Evolutionary conservation across 1,140 invertebrate genomes (phyloP).

Genomic region (Acarapis woodi): DNA sequence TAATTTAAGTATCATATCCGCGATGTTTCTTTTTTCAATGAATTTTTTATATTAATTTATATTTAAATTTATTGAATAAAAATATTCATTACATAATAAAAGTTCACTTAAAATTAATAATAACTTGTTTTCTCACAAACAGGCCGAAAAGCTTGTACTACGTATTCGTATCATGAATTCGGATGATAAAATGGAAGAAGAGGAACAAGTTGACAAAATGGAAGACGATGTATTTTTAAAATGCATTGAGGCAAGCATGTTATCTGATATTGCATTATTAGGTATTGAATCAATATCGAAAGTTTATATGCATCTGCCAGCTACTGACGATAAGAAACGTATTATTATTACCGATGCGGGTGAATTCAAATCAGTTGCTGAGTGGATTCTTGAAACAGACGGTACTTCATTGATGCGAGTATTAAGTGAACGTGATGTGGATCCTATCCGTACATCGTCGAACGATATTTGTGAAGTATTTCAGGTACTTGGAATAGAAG

Average conservation of each 20-base stretch:
- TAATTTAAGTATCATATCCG: too few relatives aligned
- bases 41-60: too few relatives aligned
- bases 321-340: conserved; percentile 90
- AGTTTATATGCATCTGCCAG: conserved; percentile 98
- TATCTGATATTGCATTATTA: conserved; percentile 94
- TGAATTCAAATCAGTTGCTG: conserved; percentile 89
- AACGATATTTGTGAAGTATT: conserved; percentile 99
- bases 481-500: conserved; percentile 84
- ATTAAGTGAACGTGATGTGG: conserved; percentile 80
- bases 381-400: conserved; percentile 99
- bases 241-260: conserved; percentile 94
- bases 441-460: conserved; percentile 80
- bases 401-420: conserved; percentile 95
- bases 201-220: conserved; percentile 95
- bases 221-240: conserved; percentile 96
- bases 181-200: conserved; percentile 61
- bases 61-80: too few relatives aligned
- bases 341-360: conserved; percentile 90
- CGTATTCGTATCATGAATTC: conserved; percentile 95
- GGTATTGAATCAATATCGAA: conserved; percentile 34
- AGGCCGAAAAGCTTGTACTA: conserved; percentile 93
- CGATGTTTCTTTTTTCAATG: too few relatives aligned
- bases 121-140: too few relatives aligned
- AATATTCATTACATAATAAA: too few relatives aligned
- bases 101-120: too few relatives aligned